Evolutionary conservation across 1,140 invertebrate genomes (phyloP).

Genomic region (Charaxes varanes): DNA sequence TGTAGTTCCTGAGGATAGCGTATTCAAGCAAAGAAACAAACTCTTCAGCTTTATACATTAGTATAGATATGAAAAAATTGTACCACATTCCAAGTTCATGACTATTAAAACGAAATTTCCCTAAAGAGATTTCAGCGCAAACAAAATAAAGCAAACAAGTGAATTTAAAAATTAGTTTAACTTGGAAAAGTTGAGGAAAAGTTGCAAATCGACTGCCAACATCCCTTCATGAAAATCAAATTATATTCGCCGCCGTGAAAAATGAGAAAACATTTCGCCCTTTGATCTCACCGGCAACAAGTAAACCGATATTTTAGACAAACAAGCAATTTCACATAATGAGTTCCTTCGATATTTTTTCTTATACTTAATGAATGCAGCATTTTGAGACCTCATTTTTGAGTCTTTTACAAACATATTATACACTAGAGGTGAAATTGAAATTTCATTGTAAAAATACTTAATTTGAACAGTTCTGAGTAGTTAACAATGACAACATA

Average conservation of each 20-base stretch:
- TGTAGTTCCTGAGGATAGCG: too few species aligned
- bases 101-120: neutral
- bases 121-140: slow-evolving; percentile 27
- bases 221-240: slow-evolving; percentile 58
- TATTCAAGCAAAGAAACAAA: too few species aligned
- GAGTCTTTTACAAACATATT: too few species aligned
- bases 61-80: too few species aligned
- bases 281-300: slow-evolving; percentile 54
- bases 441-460: too few species aligned
- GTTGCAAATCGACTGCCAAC: slow-evolving; percentile 55
- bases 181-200: slow-evolving; percentile 49
- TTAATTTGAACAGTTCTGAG: too few species aligned
- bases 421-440: too few species aligned
- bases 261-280: slow-evolving; percentile 50
- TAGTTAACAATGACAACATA: too few species aligned
- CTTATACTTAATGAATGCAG: too few species aligned
- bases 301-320: slow-evolving; percentile 44
- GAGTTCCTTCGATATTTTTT: slow-evolving; percentile 22
- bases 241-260: slow-evolving; percentile 59
- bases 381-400: too few species aligned
- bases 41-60: too few species aligned
- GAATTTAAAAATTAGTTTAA: slow-evolving; percentile 60
- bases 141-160: slow-evolving; percentile 44
- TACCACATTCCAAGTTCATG: too few species aligned
- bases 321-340: slow-evolving; percentile 48